phyloP scores from a whole-genome alignment of 2,797 vertebrate species.

The Hirundo rustica region DNA sequence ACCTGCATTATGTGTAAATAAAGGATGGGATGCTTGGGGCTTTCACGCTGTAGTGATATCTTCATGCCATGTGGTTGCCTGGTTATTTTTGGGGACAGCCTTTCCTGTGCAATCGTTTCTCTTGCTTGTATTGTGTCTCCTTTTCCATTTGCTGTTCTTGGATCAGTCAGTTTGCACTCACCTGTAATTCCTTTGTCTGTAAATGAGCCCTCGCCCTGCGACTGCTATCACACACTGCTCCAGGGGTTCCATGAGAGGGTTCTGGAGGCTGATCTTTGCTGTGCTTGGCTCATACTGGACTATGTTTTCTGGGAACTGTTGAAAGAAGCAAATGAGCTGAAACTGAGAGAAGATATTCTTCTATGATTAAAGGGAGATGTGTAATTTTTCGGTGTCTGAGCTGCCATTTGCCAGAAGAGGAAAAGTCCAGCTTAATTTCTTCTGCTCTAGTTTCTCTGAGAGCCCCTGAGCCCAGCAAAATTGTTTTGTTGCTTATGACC shows the following conservation, averaged over 20 bases:
- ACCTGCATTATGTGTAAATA: background rate
- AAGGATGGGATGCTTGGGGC: background rate
- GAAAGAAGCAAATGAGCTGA: conserved; percentile 13
- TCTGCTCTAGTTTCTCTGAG: background rate
- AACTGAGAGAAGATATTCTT: background rate
- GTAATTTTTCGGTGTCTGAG: background rate
- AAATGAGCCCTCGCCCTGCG: conserved; percentile 76
- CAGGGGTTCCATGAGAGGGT: conserved; percentile 70
- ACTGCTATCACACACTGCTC: conserved; percentile 73
- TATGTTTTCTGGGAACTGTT: conserved; percentile 67
- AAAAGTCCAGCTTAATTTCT: background rate
- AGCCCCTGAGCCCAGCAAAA: background rate
- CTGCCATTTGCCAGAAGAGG: background rate
- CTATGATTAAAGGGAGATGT: background rate
- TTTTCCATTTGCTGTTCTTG: background rate
- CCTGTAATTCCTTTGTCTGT: conserved; percentile 68
- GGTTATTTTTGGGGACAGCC: background rate
- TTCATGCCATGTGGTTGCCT: background rate
- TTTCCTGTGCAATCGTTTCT: background rate
- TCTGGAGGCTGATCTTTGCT: conserved; percentile 73
- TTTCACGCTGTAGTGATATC: background rate
- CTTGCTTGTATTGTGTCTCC: background rate
- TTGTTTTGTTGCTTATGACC: background rate
- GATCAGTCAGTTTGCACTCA: conserved; percentile 1
- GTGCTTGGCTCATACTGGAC: conserved; percentile 55